These are phyloP conservation scores for Drosophila birchii DNA, from an alignment of 2,888 invertebrate genomes.

Conservation along the genomic window DNA sequence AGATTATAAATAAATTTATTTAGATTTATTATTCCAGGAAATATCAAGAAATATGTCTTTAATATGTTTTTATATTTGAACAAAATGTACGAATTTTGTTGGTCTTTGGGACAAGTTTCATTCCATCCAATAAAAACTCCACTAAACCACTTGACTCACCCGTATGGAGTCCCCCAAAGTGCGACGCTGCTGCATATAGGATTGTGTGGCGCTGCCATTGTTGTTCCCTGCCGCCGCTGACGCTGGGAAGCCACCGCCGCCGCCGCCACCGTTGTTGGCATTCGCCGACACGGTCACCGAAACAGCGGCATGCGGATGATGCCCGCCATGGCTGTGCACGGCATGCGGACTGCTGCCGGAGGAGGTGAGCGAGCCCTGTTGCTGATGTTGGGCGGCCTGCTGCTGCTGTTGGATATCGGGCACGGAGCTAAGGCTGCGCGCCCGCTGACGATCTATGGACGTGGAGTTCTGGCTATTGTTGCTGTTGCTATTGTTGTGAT, in stretches of 20 bases:
- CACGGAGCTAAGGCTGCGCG: slow-evolving; percentile 92
- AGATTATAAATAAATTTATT: background rate
- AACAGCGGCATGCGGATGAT: slow-evolving; percentile 60
- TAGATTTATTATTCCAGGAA: no score
- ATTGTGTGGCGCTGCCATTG: slow-evolving; percentile 72
- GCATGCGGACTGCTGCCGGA: slow-evolving; percentile 57
- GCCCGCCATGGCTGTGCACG: slow-evolving; percentile 24
- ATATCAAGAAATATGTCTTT: background rate
- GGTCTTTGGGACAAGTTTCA: background rate
- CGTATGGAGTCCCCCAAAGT: slow-evolving; percentile 74
- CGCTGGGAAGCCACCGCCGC: slow-evolving; percentile 55
- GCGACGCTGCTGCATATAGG: slow-evolving; percentile 72
- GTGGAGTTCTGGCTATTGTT: slow-evolving; percentile 82
- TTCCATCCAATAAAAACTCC: accelerated
- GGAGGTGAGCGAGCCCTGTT: slow-evolving; percentile 62
- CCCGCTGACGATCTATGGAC: slow-evolving; percentile 91
- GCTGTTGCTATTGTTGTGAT: slow-evolving; percentile 61
- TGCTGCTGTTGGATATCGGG: slow-evolving; percentile 88
- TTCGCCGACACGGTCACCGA: slow-evolving; percentile 65
- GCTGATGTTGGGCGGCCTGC: slow-evolving; percentile 71
- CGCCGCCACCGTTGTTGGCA: slow-evolving; percentile 61
- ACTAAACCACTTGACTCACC: slow-evolving; percentile 49
- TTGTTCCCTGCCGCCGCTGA: slow-evolving; percentile 58
- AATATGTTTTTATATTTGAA: background rate
- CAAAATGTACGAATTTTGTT: background rate